A percentile compares a stretch with the other conserved stretches of the same genome.
Conservation (phyloP, 2,888 invertebrate genomes). For the Alentia gelatinosa region DNA sequence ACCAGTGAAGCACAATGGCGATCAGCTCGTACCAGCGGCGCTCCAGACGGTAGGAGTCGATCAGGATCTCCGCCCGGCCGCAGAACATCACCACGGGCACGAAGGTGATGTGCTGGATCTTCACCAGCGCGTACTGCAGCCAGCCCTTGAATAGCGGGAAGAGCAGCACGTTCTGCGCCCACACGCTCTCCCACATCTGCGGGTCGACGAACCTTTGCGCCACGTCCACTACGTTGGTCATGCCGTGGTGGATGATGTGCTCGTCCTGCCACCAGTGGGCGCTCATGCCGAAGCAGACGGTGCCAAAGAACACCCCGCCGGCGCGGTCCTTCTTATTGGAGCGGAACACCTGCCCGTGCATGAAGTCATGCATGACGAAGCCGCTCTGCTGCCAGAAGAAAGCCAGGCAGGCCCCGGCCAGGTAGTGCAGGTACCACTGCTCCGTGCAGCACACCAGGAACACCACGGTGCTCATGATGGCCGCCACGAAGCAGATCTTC, state of each 20-base stretch:
- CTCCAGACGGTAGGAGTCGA: conserved; percentile 59
- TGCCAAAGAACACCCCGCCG: conserved; percentile 58
- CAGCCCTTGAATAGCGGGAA: conserved; percentile 60
- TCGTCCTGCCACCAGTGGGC: conserved; percentile 65
- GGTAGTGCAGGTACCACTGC: conserved; percentile 59
- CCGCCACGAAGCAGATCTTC: conserved; percentile 54
- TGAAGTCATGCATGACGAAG: conserved; percentile 65
- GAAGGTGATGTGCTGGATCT: conserved; percentile 64
- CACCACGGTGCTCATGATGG: conserved; percentile 32
- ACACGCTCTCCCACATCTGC: conserved; percentile 62
- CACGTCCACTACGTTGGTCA: conserved; percentile 62
- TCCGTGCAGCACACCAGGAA: conserved; percentile 27
- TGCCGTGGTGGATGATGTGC: conserved; percentile 62
- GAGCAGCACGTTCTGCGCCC: conserved; percentile 63
- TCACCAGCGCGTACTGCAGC: conserved; percentile 57
- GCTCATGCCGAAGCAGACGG: conserved; percentile 60
- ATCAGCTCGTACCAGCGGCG: conserved; percentile 62
- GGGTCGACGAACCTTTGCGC: conserved; percentile 60
- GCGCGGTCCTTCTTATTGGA: conserved; percentile 39
- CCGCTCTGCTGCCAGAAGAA: conserved; percentile 64
- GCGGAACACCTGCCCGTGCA: conserved; percentile 60
- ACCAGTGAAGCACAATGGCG: conserved; percentile 58
- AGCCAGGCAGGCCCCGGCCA: conserved; percentile 58
- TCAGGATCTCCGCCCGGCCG: conserved; percentile 61
- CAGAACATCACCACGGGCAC: conserved; percentile 57